A percentile compares a stretch with the other conserved stretches of the same genome.
phyloP scores from a whole-genome alignment of 2,888 invertebrate genomes.

The Himalopsyche anomala region DNA sequence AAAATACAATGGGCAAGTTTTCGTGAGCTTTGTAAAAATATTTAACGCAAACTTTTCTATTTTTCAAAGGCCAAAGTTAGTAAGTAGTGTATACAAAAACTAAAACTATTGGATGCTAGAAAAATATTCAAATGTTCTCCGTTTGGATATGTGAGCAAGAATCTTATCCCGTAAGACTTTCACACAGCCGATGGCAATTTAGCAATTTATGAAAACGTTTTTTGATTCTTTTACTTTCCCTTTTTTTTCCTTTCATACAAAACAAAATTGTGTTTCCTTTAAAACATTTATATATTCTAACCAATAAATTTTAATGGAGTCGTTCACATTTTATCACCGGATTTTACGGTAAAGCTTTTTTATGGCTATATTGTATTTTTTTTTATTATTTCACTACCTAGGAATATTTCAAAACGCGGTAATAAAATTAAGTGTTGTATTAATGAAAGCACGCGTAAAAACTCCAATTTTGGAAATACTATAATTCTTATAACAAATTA shows the following conservation, averaged over 20 bases:
- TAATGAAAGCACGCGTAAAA: constrained; percentile 8
- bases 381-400: constrained; percentile 21
- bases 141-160: not conserved
- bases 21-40: no score
- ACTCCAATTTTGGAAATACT: no score
- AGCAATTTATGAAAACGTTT: constrained; percentile 27
- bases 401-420: constrained; percentile 15
- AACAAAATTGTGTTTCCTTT: constrained; percentile 42
- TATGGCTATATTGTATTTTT: constrained; percentile 29
- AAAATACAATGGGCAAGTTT: no score
- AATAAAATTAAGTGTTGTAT: constrained; percentile 18
- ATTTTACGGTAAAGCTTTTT: constrained; percentile 10
- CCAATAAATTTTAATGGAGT: constrained; percentile 40
- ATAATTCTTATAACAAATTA: no score
- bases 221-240: constrained; percentile 25
- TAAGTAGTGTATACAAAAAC: no score
- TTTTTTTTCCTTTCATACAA: not conserved
- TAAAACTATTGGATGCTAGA: no score
- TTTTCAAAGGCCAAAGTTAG: no score
- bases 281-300: constrained; percentile 40
- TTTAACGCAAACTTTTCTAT: no score
- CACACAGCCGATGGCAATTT: not conserved
- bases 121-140: no score
- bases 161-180: not conserved
- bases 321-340: constrained; percentile 36